Conservation (phyloP, 2,113 vertebrate genomes). For the Mobula birostris region DNA sequence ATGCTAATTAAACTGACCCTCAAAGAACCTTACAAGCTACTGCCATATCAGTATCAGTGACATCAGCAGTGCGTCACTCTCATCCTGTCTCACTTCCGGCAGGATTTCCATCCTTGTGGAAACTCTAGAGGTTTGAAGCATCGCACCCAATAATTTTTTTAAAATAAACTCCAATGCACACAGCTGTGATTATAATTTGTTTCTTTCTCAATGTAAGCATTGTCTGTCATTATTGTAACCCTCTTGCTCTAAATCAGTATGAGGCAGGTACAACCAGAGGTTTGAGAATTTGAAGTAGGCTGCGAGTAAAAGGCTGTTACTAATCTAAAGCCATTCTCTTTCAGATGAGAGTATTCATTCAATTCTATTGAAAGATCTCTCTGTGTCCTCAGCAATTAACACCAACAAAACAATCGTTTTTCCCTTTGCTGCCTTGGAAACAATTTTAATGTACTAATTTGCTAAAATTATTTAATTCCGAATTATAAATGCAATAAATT, state of each 20-base stretch:
- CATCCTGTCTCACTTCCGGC: background rate
- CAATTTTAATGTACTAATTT: no score
- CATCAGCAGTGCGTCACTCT: conserved; percentile 3
- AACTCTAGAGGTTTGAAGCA: background rate
- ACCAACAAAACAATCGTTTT: background rate
- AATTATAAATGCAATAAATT: background rate
- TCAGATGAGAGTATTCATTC: background rate
- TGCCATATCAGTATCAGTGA: background rate
- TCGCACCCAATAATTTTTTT: background rate
- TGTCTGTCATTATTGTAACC: background rate
- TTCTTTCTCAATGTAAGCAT: background rate
- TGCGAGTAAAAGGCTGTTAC: background rate
- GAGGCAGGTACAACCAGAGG: background rate
- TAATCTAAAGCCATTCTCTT: background rate
- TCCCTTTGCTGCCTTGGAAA: background rate
- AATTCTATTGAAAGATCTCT: background rate
- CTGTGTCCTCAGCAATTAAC: background rate
- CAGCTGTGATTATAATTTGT: background rate
- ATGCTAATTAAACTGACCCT: background rate
- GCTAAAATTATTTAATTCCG: background rate
- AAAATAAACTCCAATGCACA: background rate
- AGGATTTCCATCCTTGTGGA: conserved; percentile 22
- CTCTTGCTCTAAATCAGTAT: background rate
- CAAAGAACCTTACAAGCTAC: background rate
- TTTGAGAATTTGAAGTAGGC: background rate